Evolutionary conservation across 2,113 vertebrate species (phyloP).

Genomic region (Leptosomus discolor): DNA sequence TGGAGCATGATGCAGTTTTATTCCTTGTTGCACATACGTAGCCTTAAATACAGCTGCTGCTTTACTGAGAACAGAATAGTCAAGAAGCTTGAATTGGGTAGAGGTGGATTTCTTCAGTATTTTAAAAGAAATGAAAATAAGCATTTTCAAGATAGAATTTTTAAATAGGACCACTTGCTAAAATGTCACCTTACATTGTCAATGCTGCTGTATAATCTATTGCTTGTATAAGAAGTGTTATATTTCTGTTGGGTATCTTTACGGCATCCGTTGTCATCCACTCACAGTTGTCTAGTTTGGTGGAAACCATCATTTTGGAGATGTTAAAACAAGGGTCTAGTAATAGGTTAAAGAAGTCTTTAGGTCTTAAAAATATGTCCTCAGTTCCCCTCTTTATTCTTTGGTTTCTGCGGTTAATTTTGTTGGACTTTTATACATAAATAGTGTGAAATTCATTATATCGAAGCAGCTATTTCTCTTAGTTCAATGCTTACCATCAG

Average conservation of each 20-base stretch:
- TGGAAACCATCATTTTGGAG: neutral
- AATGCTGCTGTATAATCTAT: neutral
- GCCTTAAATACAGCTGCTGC: neutral
- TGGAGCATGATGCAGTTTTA: neutral
- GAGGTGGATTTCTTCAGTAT: neutral
- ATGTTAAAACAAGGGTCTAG: neutral
- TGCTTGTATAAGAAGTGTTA: fast-evolving
- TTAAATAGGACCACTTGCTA: neutral
- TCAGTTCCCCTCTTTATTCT: neutral
- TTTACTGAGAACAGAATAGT: neutral
- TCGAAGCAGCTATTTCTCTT: neutral
- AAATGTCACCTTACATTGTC: neutral
- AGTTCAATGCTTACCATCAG: fast-evolving
- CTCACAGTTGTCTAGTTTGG: neutral
- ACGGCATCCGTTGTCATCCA: neutral
- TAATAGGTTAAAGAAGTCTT: neutral
- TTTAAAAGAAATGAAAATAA: neutral
- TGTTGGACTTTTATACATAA: neutral
- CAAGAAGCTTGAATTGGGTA: neutral
- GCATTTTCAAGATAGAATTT: neutral
- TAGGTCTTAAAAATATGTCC: neutral
- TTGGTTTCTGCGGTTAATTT: neutral
- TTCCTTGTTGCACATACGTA: fast-evolving
- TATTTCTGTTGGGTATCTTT: neutral
- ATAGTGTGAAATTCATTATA: neutral